Evolutionary conservation across 2,888 invertebrate genomes (phyloP), one percentile per base, ranked within the genome.

Genomic region (Tholera decimalis): DNA sequence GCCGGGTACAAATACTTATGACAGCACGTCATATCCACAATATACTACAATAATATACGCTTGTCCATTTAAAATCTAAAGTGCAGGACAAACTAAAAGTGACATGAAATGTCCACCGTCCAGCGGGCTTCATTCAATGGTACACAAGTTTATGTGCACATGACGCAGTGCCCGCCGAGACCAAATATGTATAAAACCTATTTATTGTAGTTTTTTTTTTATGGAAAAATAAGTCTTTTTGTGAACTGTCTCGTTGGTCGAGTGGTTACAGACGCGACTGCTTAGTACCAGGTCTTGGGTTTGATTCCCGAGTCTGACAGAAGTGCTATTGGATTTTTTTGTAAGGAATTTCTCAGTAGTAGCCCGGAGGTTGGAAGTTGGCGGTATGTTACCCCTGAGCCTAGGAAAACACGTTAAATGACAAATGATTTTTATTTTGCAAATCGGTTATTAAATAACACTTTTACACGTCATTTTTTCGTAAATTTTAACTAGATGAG

Each of bases 21-120:
- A 35, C 8, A 22, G 24, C 15, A 18, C 26, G n/a, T 47, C 30
- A 49, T 26, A 22, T n/a, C 65, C 44, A 47, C 20, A 44, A 49
- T 28, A 24, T 24, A 46, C 13, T n/a, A 20, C 41, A 24, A 58
- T 33, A 47, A 58, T 47, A 41, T 35, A 41, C 22, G 68, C 33
- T 28, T 58, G 54, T 55, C 35, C 44, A 51, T 71, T 63, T 64
- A 49, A 71, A 70, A 71, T 60, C 43, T 49, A 54, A 35, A 46
- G 63, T 44, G 50, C 47, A 33, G 44, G 43, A 60, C 65, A 49
- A 60, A 72, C 72, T 60, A 73, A 66, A 72, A 50, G 39, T 73
- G 73, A 61, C 44, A 37, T 56, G 30, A 51, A 47, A 64, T 51
- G 65, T 64, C 65, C 47, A 58, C 39, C 39, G 22, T 61, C 44